Percentiles rank a stretch among this genome's conserved stretches.
Conservation (phyloP, 2,888 invertebrate species). For the Ellobium chinense region DNA sequence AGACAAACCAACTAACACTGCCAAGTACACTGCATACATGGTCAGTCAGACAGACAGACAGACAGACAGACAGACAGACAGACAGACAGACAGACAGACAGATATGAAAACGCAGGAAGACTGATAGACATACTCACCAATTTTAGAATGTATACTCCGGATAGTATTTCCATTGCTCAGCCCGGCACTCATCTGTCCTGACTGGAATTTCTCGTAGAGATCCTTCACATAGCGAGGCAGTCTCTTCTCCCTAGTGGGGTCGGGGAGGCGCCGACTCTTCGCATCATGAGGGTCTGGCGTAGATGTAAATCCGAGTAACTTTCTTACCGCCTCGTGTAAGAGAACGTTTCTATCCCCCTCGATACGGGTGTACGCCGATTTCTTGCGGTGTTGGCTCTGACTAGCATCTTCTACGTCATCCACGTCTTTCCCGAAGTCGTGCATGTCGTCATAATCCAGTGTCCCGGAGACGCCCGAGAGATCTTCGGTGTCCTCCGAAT, state of each 20-base stretch:
- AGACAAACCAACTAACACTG: background rate
- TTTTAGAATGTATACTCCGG: conserved; percentile 67
- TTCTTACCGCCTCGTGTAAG: conserved; percentile 63
- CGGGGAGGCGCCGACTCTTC: conserved; percentile 50
- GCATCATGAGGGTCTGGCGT: conserved; percentile 19
- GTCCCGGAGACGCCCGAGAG: no score
- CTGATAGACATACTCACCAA: conserved; percentile 59
- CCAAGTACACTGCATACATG: no score
- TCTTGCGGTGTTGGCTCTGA: background rate
- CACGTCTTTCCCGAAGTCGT: background rate
- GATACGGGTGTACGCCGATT: background rate
- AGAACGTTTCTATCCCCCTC: conserved; percentile 48
- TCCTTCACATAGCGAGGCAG: conserved; percentile 73
- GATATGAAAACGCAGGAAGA: no score
- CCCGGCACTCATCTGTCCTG: conserved; percentile 56
- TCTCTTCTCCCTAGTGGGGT: conserved; percentile 51
- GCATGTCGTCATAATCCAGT: background rate
- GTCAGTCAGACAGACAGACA: no score
- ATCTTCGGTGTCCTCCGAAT: background rate
- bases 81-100: no score
- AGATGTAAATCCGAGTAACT: conserved; percentile 61
- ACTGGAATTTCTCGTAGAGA: conserved; percentile 70
- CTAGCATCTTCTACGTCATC: background rate
- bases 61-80: no score
- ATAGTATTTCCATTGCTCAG: conserved; percentile 67